Conservation (phyloP, 2,113 vertebrate genomes). For the Collichthys lucidus region DNA sequence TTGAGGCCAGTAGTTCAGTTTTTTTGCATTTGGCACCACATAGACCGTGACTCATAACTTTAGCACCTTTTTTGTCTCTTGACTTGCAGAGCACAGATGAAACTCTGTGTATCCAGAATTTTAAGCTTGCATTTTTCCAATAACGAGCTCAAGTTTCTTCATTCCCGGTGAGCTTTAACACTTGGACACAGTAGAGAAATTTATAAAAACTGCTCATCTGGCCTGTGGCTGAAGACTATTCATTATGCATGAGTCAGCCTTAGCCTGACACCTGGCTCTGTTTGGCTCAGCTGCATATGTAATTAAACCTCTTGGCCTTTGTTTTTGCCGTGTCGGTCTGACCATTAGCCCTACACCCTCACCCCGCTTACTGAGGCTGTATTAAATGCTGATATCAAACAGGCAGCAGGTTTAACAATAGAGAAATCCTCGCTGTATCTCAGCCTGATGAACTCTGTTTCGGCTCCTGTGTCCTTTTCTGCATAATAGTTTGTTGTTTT, state of each 20-base stretch:
- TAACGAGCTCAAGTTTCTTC: slow-evolving; percentile 4
- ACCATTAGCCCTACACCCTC: slow-evolving; percentile 29
- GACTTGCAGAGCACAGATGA: not conserved
- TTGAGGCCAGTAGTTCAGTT: too few relatives aligned
- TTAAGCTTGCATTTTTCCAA: not conserved
- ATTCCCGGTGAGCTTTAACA: not conserved
- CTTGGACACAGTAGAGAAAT: not conserved
- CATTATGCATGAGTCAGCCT: slow-evolving; percentile 45
- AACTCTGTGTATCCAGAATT: not conserved
- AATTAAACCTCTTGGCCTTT: slow-evolving; percentile 54
- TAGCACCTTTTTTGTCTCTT: not conserved
- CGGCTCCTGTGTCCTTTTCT: not conserved
- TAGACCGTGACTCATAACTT: not conserved
- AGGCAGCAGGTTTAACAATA: not conserved
- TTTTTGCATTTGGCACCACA: not conserved
- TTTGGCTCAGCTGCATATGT: slow-evolving; percentile 50
- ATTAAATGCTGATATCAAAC: slow-evolving; percentile 37
- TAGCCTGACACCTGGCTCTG: slow-evolving; percentile 43
- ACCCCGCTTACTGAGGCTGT: not conserved
- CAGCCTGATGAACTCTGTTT: not conserved
- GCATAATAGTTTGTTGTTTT: too few relatives aligned
- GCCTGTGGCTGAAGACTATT: slow-evolving; percentile 15
- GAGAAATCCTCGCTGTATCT: not conserved
- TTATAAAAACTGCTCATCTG: not conserved
- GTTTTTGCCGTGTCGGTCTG: slow-evolving; percentile 30